Conservation (phyloP, 2,113 vertebrate genomes). For the Rhombomys opimus region DNA sequence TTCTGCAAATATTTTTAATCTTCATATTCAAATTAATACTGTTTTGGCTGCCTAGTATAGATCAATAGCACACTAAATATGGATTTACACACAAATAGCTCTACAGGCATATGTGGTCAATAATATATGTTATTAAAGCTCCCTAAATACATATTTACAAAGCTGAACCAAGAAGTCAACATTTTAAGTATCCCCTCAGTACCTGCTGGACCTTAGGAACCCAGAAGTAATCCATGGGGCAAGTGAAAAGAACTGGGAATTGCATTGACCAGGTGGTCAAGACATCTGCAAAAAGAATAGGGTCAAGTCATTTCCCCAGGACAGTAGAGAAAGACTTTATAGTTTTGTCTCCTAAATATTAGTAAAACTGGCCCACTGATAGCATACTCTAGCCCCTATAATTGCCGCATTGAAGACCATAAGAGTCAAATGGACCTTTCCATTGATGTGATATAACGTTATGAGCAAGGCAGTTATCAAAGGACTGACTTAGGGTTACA, state of each 20-base stretch:
- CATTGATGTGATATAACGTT: background rate
- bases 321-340: background rate
- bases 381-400: background rate
- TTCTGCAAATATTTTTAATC: conserved; percentile 84
- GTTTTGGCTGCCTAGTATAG: conserved; percentile 60
- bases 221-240: background rate
- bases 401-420: background rate
- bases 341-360: background rate
- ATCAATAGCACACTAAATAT: conserved; percentile 70
- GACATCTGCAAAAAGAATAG: background rate
- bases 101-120: background rate
- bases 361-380: background rate
- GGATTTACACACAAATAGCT: conserved; percentile 41
- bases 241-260: background rate
- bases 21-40: conserved; percentile 71
- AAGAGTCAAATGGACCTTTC: background rate
- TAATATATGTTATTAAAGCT: conserved; percentile 50
- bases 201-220: background rate
- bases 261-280: background rate
- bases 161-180: background rate
- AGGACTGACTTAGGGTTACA: background rate
- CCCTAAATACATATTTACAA: background rate
- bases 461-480: background rate
- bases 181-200: background rate
- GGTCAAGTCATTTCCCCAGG: background rate